Evolutionary conservation across 2,888 invertebrate genomes (phyloP), one percentile per base, ranked within the genome.

Genomic region (Leptopilina drosophilae): DNA sequence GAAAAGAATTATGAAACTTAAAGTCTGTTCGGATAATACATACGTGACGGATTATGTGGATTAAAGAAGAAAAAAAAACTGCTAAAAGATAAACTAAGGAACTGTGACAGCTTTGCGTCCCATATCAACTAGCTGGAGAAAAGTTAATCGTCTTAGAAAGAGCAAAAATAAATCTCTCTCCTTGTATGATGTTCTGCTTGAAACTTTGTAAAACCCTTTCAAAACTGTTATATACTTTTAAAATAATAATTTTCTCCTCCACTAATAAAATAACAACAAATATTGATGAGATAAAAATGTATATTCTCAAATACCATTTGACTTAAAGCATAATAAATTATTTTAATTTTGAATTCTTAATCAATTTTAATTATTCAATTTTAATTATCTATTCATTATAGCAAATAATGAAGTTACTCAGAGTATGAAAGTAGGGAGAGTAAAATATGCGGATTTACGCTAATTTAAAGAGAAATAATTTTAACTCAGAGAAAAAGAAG

Each of bases 11-110:
- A 12, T 26, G 33, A 15, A 69, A 69, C 69, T 49, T 53, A 26
- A 53, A 56, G 69, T 56, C 69, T 33, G 33, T 56, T 56, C 73
- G 56, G 73, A 56, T 73, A 56, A 8, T 56, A 56, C 33, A 56
- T 56, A 73, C 73, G 73, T 73, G 73, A 33, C n/a, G 56, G 73
- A 73, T 73, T 73, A 73, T 56, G n/a, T 8, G 73, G 56, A 73
- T 56, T 73, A n/a, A 15, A 56, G n/a, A 20, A n/a, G 33, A n/a
- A 56, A n/a, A 73, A 73, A 26, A 56, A 40, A 40, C 33, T 6
- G 15, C n/a, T 26, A 7, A 40, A 56, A 53, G 73, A n/a, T 56
- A n/a, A 11, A 49, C 49, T 49, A 49, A 49, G 7, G 73, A 73
- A 56, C 73, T 73, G 33, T 73, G 56, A 73, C 15, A 53, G 53